phyloP scores from a whole-genome alignment of 2,113 vertebrate species.

The Lycaon pictus region DNA sequence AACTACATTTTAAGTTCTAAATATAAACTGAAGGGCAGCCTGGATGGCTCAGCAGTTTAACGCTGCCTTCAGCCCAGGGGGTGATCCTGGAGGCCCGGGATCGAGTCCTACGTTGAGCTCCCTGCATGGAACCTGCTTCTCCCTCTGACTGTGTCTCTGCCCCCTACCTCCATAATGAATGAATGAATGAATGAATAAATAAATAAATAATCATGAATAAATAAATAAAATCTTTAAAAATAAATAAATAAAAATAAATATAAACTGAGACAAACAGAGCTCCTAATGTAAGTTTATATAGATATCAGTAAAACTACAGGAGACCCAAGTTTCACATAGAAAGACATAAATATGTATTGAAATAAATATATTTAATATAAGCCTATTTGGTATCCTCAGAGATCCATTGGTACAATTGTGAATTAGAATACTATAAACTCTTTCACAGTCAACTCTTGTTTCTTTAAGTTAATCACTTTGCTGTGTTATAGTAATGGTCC shows the following conservation, averaged over 20 bases:
- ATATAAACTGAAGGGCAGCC: neutral
- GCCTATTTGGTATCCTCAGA: neutral
- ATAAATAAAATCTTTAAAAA: too few species aligned
- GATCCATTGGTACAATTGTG: neutral
- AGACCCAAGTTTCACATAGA: neutral
- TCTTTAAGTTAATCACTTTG: neutral
- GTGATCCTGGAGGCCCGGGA: too few species aligned
- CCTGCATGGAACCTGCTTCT: too few species aligned
- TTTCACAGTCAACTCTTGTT: neutral
- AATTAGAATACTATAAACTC: neutral
- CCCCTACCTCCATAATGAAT: too few species aligned
- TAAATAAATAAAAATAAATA: neutral
- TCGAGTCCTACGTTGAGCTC: too few species aligned
- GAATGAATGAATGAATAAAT: too few species aligned
- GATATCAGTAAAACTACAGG: neutral
- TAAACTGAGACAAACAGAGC: neutral
- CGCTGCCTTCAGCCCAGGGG: too few species aligned
- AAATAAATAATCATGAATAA: too few species aligned
- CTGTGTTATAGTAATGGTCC: neutral
- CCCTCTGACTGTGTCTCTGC: too few species aligned
- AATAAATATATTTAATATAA: conserved; percentile 19
- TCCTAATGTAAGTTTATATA: neutral
- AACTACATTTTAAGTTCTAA: conserved; percentile 1
- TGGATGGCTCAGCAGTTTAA: too few species aligned
- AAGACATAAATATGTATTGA: neutral